These are phyloP conservation scores for Anguilla marmorata DNA, from an alignment of 2,797 vertebrate genomes.

Conservation along the genomic window DNA sequence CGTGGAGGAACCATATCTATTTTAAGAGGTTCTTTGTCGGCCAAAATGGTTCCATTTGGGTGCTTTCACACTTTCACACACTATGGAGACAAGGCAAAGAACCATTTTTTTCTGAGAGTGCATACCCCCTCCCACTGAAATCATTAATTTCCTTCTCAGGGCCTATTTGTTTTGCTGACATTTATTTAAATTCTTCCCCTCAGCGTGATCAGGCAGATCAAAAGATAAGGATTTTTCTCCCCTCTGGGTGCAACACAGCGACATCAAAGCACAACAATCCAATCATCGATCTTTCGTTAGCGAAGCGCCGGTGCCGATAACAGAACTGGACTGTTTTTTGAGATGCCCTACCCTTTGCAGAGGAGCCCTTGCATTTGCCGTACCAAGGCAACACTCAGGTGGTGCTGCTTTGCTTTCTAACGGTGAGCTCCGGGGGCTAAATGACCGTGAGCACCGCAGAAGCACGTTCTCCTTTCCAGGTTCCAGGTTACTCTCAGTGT, in stretches of 20 bases:
- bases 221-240: not conserved
- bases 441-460: not conserved
- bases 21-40: not conserved
- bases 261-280: not conserved
- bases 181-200: not conserved
- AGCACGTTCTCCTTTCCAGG: not conserved
- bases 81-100: not conserved
- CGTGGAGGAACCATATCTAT: not conserved
- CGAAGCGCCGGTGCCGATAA: not conserved
- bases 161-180: conserved; percentile 11
- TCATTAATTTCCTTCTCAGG: conserved; percentile 19
- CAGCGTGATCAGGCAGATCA: not conserved
- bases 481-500: not conserved
- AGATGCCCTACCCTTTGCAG: not conserved
- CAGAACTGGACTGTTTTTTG: not conserved
- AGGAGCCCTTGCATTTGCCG: not conserved
- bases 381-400: not conserved
- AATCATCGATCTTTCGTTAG: not conserved
- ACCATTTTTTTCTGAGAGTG: not conserved
- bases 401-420: not conserved
- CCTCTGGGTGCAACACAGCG: not conserved
- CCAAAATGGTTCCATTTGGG: not conserved
- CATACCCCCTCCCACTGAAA: not conserved
- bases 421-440: not conserved
- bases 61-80: not conserved